Conservation (phyloP, 2,888 invertebrate genomes). For the Latheticus oryzae region DNA sequence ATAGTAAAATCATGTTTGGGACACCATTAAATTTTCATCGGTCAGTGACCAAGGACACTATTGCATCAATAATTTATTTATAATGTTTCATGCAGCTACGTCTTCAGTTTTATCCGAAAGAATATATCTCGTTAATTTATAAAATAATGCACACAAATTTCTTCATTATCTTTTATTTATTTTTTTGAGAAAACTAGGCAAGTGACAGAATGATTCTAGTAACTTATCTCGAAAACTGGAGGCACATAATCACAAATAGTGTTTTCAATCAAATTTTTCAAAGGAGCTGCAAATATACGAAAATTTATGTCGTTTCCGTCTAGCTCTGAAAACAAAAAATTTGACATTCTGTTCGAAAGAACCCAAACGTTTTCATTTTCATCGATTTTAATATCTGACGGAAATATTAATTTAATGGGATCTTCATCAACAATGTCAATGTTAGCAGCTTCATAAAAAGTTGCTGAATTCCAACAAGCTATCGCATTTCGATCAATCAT, state of each 20-base stretch:
- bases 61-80: too few relatives aligned
- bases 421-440: conserved; percentile 80
- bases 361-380: conserved; percentile 80
- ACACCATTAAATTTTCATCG: neutral
- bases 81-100: too few relatives aligned
- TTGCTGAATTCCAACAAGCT: conserved; percentile 82
- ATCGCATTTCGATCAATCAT: conserved; percentile 84
- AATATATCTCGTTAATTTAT: neutral
- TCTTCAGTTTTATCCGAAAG: too few relatives aligned
- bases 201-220: too few relatives aligned
- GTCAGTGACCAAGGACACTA: conserved; percentile 29
- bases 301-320: conserved; percentile 84
- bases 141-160: too few relatives aligned
- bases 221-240: neutral
- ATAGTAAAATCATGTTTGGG: conserved; percentile 6
- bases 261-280: conserved; percentile 75
- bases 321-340: conserved; percentile 74
- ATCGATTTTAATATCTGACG: conserved; percentile 83
- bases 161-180: too few relatives aligned
- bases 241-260: conserved; percentile 71
- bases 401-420: conserved; percentile 81
- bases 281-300: conserved; percentile 77
- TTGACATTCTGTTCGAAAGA: conserved; percentile 85
- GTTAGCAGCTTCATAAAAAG: conserved; percentile 74
- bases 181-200: too few relatives aligned